Conservation (phyloP, 1,140 invertebrate species). For the Solenopsis invicta region DNA sequence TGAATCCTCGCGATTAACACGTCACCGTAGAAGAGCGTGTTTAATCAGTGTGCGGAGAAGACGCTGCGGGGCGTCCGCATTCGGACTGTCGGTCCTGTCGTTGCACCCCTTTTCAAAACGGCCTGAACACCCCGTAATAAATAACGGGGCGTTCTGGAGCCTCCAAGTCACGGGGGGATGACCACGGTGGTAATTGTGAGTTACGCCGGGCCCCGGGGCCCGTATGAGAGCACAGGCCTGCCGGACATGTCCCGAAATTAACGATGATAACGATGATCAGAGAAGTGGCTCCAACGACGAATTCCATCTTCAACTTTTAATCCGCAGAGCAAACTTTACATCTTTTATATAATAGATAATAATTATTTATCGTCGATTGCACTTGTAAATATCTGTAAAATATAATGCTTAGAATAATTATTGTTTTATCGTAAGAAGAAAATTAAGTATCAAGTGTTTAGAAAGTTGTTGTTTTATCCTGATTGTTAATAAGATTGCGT, state of each 20-base stretch:
- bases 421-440: background rate
- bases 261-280: conserved; percentile 72
- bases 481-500: background rate
- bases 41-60: conserved; percentile 83
- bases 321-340: conserved; percentile 42
- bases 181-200: conserved; percentile 83
- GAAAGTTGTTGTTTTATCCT: background rate
- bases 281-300: conserved; percentile 38
- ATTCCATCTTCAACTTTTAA: background rate
- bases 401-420: background rate
- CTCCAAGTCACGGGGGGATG: conserved; percentile 77
- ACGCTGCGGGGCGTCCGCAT: conserved; percentile 83
- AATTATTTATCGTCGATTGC: background rate
- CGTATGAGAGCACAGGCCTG: conserved; percentile 22
- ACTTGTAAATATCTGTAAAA: background rate
- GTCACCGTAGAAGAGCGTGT: conserved; percentile 84
- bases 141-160: conserved; percentile 79
- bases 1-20: conserved; percentile 84
- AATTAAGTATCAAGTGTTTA: background rate
- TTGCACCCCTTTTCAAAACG: conserved; percentile 76
- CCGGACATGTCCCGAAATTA: conserved; percentile 66
- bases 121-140: conserved; percentile 80
- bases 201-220: conserved; percentile 72
- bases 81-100: conserved; percentile 77
- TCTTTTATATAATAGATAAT: conserved; percentile 33